Base-by-base conservation (phyloP, 23 tunicate genomes). In the Oikopleura albicans region DNA sequence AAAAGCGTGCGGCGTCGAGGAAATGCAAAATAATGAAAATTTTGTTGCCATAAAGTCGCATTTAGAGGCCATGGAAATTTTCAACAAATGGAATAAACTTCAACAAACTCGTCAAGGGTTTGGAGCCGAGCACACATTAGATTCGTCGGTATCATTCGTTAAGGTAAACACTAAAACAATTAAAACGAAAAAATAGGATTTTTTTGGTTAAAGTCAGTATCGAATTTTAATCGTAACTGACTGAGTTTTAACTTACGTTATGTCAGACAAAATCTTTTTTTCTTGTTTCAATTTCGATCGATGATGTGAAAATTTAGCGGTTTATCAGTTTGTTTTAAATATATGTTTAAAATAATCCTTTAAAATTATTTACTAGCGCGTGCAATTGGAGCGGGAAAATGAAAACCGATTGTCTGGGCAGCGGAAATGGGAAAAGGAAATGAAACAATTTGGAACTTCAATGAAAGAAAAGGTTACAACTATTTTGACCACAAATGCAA, bases 11-110 rank as follows among this genome's bases (percentile, higher is more conserved):
- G 79, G 79, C 35, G 79, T 37, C 35, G 35, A 71, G 27, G 79
- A 71, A 31, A 16, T 71, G 4, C 28, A 16, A 2, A 71, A 71
- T 2, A 71, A 71, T 71, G 79, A 71, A 31, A 4, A 34, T 12
- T 71, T 71, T 29, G 36, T 71, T 4, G 79, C 79, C 4, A 71
- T 71, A 34, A 16, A 29, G 31, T 16, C 79, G 37, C 79, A 71
- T 29, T 71, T 71, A 29, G 79, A 71, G 31, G 79, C 79, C 37
- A 71, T 71, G 79, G 79, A 71, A 16, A 71, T 71, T 2, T 71
- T 71, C 31, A 71, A 29, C 79, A 71, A 71, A 29, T 71, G 79
- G 79, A 71, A 29, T 29, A 71, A 29, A 49, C 22, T 49, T 8
- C 16, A 49, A 49, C 63, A 49, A 49, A 49, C 63, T 8, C 12